A percentile compares a stretch with the other conserved stretches of the same genome.
Conservation (phyloP, 2,888 invertebrate genomes). For the Agrochola lota region DNA sequence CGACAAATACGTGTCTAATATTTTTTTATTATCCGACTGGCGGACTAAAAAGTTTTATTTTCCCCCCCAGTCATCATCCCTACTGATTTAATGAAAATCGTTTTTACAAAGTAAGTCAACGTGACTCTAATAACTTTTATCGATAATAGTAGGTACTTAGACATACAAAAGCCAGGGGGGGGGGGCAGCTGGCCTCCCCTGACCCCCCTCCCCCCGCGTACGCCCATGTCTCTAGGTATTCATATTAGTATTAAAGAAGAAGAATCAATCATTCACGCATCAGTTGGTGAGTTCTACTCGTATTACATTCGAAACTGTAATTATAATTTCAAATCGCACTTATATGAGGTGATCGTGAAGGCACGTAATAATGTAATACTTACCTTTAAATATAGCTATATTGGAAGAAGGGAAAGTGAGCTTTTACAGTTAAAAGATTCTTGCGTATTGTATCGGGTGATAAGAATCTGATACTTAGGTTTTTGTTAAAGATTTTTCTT, state of each 20-base stretch:
- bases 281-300: neutral
- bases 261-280: neutral
- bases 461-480: neutral
- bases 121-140: too few species aligned
- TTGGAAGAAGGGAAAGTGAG: slow-evolving; percentile 21
- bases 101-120: too few species aligned
- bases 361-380: neutral
- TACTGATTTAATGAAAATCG: too few species aligned
- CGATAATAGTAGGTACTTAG: too few species aligned
- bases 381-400: neutral
- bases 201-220: too few species aligned
- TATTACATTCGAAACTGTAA: slow-evolving; percentile 21
- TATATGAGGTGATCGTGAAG: slow-evolving; percentile 27
- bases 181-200: too few species aligned
- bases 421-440: neutral
- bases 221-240: neutral
- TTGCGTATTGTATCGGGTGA: neutral
- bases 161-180: too few species aligned
- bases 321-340: slow-evolving; percentile 13
- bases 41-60: too few species aligned
- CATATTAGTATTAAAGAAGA: neutral
- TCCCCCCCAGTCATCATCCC: too few species aligned
- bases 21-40: too few species aligned
- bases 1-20: too few species aligned
- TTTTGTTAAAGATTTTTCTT: slow-evolving; percentile 7